phyloP scores from a whole-genome alignment of 2,888 invertebrate genomes.

The Ophion ventricosus region DNA sequence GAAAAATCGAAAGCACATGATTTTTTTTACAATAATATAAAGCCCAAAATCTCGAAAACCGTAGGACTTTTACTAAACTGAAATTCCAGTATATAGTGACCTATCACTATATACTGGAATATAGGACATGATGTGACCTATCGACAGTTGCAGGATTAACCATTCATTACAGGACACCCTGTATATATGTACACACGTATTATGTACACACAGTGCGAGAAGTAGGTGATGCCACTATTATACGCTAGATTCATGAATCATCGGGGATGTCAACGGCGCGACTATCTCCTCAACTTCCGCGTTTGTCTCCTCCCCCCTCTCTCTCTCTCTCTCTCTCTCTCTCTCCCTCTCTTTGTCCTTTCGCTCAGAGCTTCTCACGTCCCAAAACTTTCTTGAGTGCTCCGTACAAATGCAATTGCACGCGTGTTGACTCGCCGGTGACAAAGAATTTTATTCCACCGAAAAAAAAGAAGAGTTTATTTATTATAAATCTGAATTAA shows the following conservation, averaged over 20 bases:
- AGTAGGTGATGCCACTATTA: slow-evolving; percentile 61
- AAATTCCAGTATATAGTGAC: too few relatives aligned
- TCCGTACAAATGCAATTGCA: slow-evolving; percentile 3
- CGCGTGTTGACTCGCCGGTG: background rate
- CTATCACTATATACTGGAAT: too few relatives aligned
- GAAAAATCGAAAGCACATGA: too few relatives aligned
- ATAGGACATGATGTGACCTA: too few relatives aligned
- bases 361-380: slow-evolving; percentile 17
- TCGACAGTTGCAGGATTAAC: too few relatives aligned
- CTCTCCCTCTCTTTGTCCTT: slow-evolving; percentile 7
- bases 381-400: slow-evolving; percentile 14
- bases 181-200: slow-evolving; percentile 10
- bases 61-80: too few relatives aligned
- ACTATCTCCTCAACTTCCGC: slow-evolving; percentile 59
- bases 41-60: too few relatives aligned
- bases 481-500: background rate
- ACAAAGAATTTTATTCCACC: background rate
- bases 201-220: slow-evolving; percentile 13
- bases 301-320: slow-evolving; percentile 36
- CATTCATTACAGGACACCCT: too few relatives aligned
- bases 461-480: background rate
- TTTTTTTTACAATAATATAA: too few relatives aligned
- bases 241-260: slow-evolving; percentile 62
- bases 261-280: slow-evolving; percentile 58
- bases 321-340: background rate